Evolutionary conservation across 2,888 invertebrate species (phyloP), one percentile per base, ranked within the genome.

Genomic region (Acanthosepion esculentum): DNA sequence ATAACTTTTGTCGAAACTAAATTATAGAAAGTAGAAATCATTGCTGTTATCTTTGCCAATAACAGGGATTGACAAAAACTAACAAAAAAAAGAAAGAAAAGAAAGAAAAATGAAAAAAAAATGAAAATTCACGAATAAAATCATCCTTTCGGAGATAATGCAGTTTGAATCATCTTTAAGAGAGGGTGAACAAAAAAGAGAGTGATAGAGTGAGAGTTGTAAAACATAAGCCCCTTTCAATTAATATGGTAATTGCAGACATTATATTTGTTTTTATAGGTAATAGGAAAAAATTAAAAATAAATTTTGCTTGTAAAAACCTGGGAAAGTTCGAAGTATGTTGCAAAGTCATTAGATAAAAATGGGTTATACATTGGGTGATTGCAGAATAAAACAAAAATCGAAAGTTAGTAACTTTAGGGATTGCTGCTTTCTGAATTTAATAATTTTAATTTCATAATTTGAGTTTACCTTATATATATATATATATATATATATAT

Each of bases 11-110:
- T 78, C n/a, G 78, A 78, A 78, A 78, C 78, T 78, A 78, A 78
- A 78, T 78, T 78, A 78, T 78, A 78, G 78, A 78, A n/a, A 78
- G 78, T 78, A n/a, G 78, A 78, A 78, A 78, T 78, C 78, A 78
- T n/a, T 78, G 78, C 78, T n/a, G 78, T 78, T 78, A 78, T 78
- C 78, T 78, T 78, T n/a, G 15, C 78, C 78, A 78, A 33, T 78
- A 78, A 78, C 78, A 33, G n/a, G 78, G 23, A n/a, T n/a, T 78
- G 78, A n/a, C 15, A n/a, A 78, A n/a, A 78, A 78, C n/a, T 4
- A 78, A n/a, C 18, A 59, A 59, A 59, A 59, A 23, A 23, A 59
- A 78, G 33, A 33, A 78, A n/a, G 5, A n/a, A 15, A 12, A 78
- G n/a, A 78, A 78, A n/a, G 23, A 15, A 78, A 78, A 78, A 78